Percentiles rank a stretch among this genome's conserved stretches.
These are phyloP conservation scores for Boleophthalmus pectinirostris DNA, from an alignment of 2,113 vertebrate genomes.

Conservation along the genomic window DNA sequence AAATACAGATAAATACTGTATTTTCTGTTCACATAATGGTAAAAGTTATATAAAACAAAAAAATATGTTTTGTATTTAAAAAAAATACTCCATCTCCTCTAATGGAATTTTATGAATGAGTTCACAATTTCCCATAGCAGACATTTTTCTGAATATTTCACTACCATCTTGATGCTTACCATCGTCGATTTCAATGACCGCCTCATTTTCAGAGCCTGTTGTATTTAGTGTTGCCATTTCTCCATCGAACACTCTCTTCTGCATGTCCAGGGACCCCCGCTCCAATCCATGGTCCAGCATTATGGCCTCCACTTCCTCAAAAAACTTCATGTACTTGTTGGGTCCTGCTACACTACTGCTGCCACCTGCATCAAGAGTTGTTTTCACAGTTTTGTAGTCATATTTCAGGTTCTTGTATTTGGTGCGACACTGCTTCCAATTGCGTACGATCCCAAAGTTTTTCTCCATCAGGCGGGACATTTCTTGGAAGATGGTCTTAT, in stretches of 20 bases:
- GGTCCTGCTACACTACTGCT: constrained; percentile 63
- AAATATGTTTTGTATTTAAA: no score
- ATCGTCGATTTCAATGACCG: constrained; percentile 75
- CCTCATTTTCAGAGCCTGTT: constrained; percentile 44
- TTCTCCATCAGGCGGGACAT: constrained; percentile 85
- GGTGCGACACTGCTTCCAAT: constrained; percentile 93
- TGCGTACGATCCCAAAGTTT: constrained; percentile 83
- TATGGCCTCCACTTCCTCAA: constrained; percentile 86
- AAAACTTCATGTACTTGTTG: constrained; percentile 88
- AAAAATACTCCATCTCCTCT: no score
- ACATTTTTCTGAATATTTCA: background rate
- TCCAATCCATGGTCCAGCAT: constrained; percentile 78
- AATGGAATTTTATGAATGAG: no score
- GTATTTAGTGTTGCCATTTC: constrained; percentile 34
- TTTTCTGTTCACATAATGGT: no score
- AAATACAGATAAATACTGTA: background rate
- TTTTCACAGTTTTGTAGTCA: constrained; percentile 86
- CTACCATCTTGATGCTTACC: constrained; percentile 52
- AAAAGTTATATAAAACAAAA: no score
- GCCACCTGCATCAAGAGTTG: constrained; percentile 63
- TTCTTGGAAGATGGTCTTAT: constrained; percentile 92
- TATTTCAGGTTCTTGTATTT: constrained; percentile 94
- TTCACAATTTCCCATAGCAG: background rate
- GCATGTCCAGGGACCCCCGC: constrained; percentile 53
- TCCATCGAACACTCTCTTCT: constrained; percentile 53